Conservation (phyloP, 2,888 invertebrate genomes). For the Mythimna vitellina region DNA sequence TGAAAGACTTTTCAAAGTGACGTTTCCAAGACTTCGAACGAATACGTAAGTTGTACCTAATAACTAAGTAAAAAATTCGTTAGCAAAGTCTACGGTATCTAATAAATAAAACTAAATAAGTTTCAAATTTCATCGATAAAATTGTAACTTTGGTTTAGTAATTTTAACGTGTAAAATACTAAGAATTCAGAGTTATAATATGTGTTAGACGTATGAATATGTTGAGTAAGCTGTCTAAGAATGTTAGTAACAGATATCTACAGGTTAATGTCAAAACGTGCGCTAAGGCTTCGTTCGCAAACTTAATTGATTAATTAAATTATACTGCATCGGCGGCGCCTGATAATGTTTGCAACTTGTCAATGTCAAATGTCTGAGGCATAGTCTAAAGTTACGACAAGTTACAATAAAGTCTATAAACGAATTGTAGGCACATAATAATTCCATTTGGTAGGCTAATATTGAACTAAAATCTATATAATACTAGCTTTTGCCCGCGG, state of each 20-base stretch:
- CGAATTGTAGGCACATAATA: too few species aligned
- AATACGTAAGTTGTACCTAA: conserved; percentile 1
- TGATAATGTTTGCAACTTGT: conserved; percentile 18
- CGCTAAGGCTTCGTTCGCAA: conserved; percentile 10
- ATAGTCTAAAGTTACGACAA: not conserved
- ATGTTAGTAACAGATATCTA: conserved; percentile 20
- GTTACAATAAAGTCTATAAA: not conserved
- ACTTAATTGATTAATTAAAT: conserved; percentile 32
- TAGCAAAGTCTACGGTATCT: conserved; percentile 10
- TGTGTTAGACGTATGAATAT: conserved; percentile 2
- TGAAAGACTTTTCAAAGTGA: conserved; percentile 30
- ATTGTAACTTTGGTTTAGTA: conserved; percentile 10
- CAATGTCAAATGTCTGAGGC: conserved; percentile 24
- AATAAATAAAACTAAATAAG: conserved; percentile 21
- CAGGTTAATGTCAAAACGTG: conserved; percentile 30
- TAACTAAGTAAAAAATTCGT: conserved; percentile 17
- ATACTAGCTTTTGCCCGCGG: too few species aligned
- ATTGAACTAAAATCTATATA: not conserved
- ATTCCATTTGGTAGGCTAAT: too few species aligned
- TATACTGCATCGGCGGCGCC: conserved; percentile 6
- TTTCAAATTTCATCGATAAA: conserved; percentile 32
- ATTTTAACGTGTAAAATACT: conserved; percentile 11
- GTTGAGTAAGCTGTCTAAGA: conserved; percentile 19
- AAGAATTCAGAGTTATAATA: not conserved
- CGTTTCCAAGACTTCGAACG: conserved; percentile 1